These are phyloP conservation scores for Phymanthus crucifer DNA, from an alignment of 92 coral and sea anemone species.

Conservation along the genomic window DNA sequence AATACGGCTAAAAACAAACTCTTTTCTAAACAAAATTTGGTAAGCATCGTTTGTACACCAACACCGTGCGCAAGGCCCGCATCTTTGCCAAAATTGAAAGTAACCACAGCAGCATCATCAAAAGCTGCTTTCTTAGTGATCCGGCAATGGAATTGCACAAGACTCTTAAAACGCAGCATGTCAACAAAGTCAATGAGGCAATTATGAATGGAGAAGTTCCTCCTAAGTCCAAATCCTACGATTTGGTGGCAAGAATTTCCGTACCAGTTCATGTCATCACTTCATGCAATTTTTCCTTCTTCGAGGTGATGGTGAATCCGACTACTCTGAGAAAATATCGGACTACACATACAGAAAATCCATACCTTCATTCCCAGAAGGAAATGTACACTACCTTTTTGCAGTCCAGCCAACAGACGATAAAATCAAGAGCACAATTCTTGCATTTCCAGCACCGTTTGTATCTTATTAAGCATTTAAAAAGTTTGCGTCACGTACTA, in stretches of 20 bases:
- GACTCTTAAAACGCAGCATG: slow-evolving; percentile 32
- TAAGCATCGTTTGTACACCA: too few species aligned
- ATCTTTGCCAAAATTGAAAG: slow-evolving; percentile 6
- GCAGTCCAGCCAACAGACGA: slow-evolving; percentile 19
- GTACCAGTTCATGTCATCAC: slow-evolving; percentile 8
- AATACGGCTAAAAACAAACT: too few species aligned
- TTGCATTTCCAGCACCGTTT: slow-evolving; percentile 26
- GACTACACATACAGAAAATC: slow-evolving; percentile 8
- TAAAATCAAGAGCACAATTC: slow-evolving; percentile 19
- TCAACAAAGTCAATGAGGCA: slow-evolving; percentile 30
- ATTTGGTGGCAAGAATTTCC: slow-evolving; percentile 30
- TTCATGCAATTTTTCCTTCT: neutral
- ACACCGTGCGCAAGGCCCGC: too few species aligned
- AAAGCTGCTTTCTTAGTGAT: slow-evolving; percentile 12
- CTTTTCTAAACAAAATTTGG: too few species aligned
- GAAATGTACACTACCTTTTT: neutral
- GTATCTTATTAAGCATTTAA: slow-evolving; percentile 41
- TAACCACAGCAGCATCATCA: slow-evolving; percentile 9
- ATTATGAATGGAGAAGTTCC: slow-evolving; percentile 32
- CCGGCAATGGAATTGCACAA: slow-evolving; percentile 13
- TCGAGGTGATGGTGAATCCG: neutral
- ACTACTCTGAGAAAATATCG: neutral
- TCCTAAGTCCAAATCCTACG: slow-evolving; percentile 33
- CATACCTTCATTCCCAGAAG: slow-evolving; percentile 29
- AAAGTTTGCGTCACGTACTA: slow-evolving; percentile 1